phyloP scores from a whole-genome alignment of 2,113 vertebrate species.

The Romanogobio albipinnatus region DNA sequence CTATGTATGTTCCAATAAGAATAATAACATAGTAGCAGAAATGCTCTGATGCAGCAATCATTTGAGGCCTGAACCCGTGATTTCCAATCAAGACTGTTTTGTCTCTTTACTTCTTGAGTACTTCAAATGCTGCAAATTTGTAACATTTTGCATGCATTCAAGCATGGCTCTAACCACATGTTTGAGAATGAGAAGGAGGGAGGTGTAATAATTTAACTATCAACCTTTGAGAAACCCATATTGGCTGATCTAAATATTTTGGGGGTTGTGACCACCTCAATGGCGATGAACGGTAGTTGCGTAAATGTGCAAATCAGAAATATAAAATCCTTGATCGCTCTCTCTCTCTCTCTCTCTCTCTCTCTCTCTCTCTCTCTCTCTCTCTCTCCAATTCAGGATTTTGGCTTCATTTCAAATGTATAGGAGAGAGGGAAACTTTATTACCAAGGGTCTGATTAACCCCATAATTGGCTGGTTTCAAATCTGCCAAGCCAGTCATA shows the following conservation, averaged over 20 bases:
- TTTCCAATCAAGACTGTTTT: slow-evolving; percentile 40
- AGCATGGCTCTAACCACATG: neutral
- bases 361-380: slow-evolving; percentile 11
- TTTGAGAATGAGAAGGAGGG: neutral
- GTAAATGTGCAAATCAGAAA: neutral
- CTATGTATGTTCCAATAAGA: slow-evolving; percentile 1
- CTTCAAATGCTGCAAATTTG: slow-evolving; percentile 4
- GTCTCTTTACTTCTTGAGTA: slow-evolving; percentile 16
- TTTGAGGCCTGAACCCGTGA: slow-evolving; percentile 30
- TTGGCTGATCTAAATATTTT: slow-evolving; percentile 5
- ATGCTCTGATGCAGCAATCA: slow-evolving; percentile 22
- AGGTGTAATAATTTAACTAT: slow-evolving; percentile 6
- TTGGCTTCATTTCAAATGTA: slow-evolving; percentile 40
- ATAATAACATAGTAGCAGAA: slow-evolving; percentile 37
- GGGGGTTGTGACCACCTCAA: neutral
- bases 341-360: slow-evolving; percentile 18
- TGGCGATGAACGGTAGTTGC: neutral
- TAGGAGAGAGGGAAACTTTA: slow-evolving; percentile 43
- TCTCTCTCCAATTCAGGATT: slow-evolving; percentile 13
- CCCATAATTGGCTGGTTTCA: slow-evolving; percentile 54
- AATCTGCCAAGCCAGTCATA: slow-evolving; percentile 45
- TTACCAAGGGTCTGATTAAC: slow-evolving; percentile 60
- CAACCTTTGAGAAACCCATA: neutral
- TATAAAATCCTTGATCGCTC: neutral
- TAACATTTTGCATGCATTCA: slow-evolving; percentile 3